Conservation (phyloP, 2,113 vertebrate genomes). For the Phoxinus phoxinus region DNA sequence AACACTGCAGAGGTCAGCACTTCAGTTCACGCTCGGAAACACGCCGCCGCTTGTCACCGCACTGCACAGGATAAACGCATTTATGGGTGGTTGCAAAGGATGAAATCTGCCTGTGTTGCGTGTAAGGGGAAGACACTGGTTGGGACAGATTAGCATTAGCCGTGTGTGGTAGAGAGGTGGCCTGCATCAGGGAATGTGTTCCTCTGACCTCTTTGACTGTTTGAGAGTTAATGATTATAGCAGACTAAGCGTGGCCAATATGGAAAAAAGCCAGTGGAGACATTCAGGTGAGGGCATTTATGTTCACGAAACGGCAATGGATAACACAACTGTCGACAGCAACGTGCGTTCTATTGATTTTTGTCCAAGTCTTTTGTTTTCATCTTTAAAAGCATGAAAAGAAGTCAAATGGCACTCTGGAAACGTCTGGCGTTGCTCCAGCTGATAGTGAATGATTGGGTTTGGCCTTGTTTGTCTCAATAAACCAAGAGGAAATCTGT, state of each 20-base stretch:
- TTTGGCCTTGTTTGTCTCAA: neutral
- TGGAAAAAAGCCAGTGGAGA: neutral
- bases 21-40: constrained; percentile 68
- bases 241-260: constrained; percentile 49
- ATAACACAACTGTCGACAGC: neutral
- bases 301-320: neutral
- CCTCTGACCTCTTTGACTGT: constrained; percentile 45
- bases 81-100: constrained; percentile 1
- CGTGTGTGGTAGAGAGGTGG: constrained; percentile 38
- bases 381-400: neutral
- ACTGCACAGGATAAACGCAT: neutral
- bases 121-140: constrained; percentile 62
- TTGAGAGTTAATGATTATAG: constrained; percentile 61
- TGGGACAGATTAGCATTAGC: constrained; percentile 68
- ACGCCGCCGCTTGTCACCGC: constrained; percentile 40
- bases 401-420: neutral
- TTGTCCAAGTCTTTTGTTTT: neutral
- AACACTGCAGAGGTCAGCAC: constrained; percentile 66
- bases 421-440: constrained; percentile 29
- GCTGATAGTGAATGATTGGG: constrained; percentile 35
- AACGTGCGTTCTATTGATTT: neutral
- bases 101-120: neutral
- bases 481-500: constrained; percentile 20
- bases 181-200: constrained; percentile 60
- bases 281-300: neutral